A percentile compares a stretch with the other conserved stretches of the same genome.
Conservation (phyloP, 1,140 invertebrate species). For the Doryteuthis pealeii region DNA sequence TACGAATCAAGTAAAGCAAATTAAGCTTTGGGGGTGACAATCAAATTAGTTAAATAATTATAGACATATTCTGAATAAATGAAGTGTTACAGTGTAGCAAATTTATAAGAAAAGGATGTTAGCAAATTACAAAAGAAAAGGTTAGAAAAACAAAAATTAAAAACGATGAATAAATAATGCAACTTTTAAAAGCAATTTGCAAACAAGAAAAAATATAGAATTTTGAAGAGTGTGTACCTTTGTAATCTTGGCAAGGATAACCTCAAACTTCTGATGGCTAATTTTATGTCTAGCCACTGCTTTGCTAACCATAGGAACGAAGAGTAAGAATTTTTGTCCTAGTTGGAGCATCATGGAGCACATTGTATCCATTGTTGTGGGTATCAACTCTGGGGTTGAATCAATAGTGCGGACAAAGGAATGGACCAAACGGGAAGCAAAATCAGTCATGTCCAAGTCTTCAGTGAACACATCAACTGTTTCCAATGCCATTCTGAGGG, state of each 20-base stretch:
- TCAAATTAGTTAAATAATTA: too few relatives aligned
- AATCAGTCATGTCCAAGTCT: slow-evolving; percentile 88
- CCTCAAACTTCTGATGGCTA: slow-evolving; percentile 77
- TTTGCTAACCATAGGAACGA: slow-evolving; percentile 87
- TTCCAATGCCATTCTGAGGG: slow-evolving; percentile 74
- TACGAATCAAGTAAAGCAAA: too few relatives aligned
- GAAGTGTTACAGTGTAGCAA: too few relatives aligned
- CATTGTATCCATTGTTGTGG: slow-evolving; percentile 84
- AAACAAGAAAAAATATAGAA: too few relatives aligned
- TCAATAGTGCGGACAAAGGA: slow-evolving; percentile 83
- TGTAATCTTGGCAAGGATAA: slow-evolving; percentile 61
- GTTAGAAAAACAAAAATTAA: too few relatives aligned
- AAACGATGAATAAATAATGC: too few relatives aligned
- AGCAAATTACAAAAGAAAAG: too few relatives aligned
- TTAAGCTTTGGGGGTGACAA: too few relatives aligned
- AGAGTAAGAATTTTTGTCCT: slow-evolving; percentile 87
- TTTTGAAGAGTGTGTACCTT: slow-evolving; percentile 55
- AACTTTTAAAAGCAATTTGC: too few relatives aligned
- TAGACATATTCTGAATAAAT: too few relatives aligned
- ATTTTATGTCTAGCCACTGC: slow-evolving; percentile 83
- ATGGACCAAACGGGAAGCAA: slow-evolving; percentile 89
- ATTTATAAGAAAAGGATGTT: too few relatives aligned
- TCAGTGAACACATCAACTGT: slow-evolving; percentile 91
- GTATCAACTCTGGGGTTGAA: slow-evolving; percentile 75
- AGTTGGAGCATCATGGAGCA: slow-evolving; percentile 85